phyloP scores from a whole-genome alignment of 2,888 invertebrate genomes.

The Aphodius sticticus region DNA sequence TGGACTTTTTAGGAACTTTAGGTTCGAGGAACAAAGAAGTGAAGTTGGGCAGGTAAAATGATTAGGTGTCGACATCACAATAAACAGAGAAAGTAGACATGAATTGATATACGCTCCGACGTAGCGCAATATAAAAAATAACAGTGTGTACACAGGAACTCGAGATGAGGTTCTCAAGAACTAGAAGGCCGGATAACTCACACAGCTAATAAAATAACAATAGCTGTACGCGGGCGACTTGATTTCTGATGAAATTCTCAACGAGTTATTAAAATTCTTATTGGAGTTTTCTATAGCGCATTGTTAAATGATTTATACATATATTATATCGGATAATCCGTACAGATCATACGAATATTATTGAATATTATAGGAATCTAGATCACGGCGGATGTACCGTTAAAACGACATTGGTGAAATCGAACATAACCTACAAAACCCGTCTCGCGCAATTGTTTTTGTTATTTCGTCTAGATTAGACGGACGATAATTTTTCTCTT shows the following conservation, averaged over 20 bases:
- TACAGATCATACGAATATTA: background rate
- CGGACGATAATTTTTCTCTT: background rate
- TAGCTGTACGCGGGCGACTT: background rate
- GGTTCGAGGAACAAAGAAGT: background rate
- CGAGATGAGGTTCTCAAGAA: background rate
- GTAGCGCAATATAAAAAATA: no score
- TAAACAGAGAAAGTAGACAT: background rate
- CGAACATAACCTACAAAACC: background rate
- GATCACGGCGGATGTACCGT: background rate
- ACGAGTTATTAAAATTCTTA: background rate
- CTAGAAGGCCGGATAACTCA: background rate
- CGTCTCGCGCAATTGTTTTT: background rate
- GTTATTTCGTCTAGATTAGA: background rate
- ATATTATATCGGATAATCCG: background rate
- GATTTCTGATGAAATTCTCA: background rate
- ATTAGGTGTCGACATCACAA: background rate
- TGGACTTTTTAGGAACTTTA: background rate
- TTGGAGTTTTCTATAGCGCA: background rate
- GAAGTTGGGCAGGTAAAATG: no score
- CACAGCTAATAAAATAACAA: slow-evolving; percentile 4
- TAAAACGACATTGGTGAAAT: background rate
- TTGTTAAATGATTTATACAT: background rate
- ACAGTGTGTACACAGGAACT: no score
- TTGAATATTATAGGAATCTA: background rate
- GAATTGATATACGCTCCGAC: background rate